phyloP scores from a whole-genome alignment of 2,113 vertebrate species.

The Marmota monax region DNA sequence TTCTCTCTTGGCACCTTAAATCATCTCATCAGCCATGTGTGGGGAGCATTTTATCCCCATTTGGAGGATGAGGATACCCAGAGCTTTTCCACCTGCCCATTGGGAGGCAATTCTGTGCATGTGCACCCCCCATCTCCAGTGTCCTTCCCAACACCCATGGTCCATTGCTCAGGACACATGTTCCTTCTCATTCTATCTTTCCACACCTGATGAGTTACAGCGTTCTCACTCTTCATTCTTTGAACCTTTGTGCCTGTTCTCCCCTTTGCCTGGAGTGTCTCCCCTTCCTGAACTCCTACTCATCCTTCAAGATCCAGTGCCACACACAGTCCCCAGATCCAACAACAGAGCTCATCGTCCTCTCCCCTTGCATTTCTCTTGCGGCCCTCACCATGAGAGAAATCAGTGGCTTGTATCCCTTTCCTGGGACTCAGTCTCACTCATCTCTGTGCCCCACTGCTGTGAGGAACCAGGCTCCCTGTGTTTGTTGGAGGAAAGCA shows the following conservation, averaged over 20 bases:
- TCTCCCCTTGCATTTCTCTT: not conserved
- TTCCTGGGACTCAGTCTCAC: not conserved
- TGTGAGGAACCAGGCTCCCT: not conserved
- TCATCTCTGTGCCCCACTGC: not conserved
- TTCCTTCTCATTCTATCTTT: not conserved
- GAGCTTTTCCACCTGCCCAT: not conserved
- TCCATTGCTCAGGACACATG: not conserved
- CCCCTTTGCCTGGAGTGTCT: not conserved
- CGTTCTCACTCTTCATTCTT: not conserved
- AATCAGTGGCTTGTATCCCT: not conserved
- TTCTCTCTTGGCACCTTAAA: not conserved
- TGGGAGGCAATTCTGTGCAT: not conserved
- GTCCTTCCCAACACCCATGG: not conserved
- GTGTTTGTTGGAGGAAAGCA: not conserved
- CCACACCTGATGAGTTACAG: fast-evolving
- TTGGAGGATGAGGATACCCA: not conserved
- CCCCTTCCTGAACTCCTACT: not conserved
- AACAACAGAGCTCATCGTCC: not conserved
- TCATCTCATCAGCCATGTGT: not conserved
- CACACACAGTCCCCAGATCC: not conserved
- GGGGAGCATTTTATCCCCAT: not conserved
- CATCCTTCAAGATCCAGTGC: not conserved
- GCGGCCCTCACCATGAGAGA: not conserved
- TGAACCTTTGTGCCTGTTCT: not conserved
- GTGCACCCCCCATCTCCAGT: too few relatives aligned